Conservation (phyloP, 2,888 invertebrate genomes). For the Eupithecia inturbata region DNA sequence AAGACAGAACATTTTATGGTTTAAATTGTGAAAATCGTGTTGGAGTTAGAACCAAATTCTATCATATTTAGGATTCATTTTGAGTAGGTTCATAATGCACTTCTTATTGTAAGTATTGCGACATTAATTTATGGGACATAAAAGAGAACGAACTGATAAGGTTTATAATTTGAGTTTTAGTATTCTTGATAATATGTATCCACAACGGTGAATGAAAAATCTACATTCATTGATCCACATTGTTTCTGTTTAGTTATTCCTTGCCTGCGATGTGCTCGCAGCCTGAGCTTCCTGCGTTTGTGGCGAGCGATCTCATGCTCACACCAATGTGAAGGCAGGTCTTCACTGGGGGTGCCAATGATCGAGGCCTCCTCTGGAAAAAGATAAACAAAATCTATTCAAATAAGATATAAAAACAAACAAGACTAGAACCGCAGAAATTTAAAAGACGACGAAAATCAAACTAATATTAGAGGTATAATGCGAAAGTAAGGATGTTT, state of each 20-base stretch:
- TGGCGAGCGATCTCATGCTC: constrained; percentile 73
- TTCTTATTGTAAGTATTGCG: too few species aligned
- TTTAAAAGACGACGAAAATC: too few species aligned
- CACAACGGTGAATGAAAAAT: too few species aligned
- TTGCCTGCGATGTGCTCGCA: constrained; percentile 69
- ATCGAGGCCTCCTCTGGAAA: constrained; percentile 76
- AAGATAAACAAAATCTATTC: neutral
- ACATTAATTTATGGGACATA: neutral
- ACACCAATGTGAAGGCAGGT: constrained; percentile 76
- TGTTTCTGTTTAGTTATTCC: neutral
- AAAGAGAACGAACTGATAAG: neutral
- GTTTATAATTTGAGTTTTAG: neutral
- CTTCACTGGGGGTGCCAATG: constrained; percentile 72
- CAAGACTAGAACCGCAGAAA: too few species aligned
- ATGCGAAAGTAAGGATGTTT: too few species aligned
- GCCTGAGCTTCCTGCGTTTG: constrained; percentile 71
- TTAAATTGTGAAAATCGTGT: neutral
- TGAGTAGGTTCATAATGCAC: too few species aligned
- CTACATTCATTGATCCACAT: neutral
- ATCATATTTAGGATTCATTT: too few species aligned
- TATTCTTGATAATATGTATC: neutral
- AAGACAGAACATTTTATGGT: neutral
- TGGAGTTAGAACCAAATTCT: neutral
- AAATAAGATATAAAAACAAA: neutral
- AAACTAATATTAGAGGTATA: too few species aligned